Evolutionary conservation across 92 coral and sea anemone species (phyloP).

Genomic region (Micromussa lordhowensis): DNA sequence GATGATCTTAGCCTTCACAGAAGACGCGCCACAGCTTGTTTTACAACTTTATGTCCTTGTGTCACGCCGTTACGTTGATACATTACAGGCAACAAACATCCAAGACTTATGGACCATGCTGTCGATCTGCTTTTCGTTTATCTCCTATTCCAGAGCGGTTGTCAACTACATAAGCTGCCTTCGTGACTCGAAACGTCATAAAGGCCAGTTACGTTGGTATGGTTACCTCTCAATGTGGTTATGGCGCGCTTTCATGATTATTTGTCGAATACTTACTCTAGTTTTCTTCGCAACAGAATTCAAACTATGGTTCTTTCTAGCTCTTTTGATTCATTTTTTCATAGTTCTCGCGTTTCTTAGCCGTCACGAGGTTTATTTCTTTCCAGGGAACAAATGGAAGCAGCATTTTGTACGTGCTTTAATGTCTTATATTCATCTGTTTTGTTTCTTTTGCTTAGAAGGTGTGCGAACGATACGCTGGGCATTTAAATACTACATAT

Average conservation of each 20-base stretch:
- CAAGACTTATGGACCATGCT: conserved; percentile 83
- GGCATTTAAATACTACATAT: conserved; percentile 70
- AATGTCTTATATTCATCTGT: conserved; percentile 79
- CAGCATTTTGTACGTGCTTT: conserved; percentile 77
- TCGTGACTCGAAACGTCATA: conserved; percentile 80
- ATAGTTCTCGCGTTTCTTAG: conserved; percentile 54
- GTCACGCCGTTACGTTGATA: conserved; percentile 51
- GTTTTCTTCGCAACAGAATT: conserved; percentile 88
- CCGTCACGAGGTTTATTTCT: conserved; percentile 75
- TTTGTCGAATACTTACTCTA: conserved; percentile 75
- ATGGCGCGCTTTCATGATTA: conserved; percentile 85
- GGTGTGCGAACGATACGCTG: conserved; percentile 72
- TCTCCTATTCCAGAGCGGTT: conserved; percentile 86
- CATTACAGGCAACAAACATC: conserved; percentile 53
- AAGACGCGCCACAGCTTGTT: conserved; percentile 88
- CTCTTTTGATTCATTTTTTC: conserved; percentile 54
- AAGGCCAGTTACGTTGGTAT: conserved; percentile 85
- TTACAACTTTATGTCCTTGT: conserved; percentile 81
- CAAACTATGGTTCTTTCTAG: conserved; percentile 77
- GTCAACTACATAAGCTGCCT: conserved; percentile 78
- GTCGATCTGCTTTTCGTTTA: conserved; percentile 77
- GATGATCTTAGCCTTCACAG: conserved; percentile 90
- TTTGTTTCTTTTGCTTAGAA: conserved; percentile 81
- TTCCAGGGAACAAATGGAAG: conserved; percentile 65
- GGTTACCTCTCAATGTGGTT: conserved; percentile 86